A percentile compares a stretch with the other conserved stretches of the same genome.
phyloP scores from a whole-genome alignment of 2,888 invertebrate genomes.

The Strigamia maritima region DNA sequence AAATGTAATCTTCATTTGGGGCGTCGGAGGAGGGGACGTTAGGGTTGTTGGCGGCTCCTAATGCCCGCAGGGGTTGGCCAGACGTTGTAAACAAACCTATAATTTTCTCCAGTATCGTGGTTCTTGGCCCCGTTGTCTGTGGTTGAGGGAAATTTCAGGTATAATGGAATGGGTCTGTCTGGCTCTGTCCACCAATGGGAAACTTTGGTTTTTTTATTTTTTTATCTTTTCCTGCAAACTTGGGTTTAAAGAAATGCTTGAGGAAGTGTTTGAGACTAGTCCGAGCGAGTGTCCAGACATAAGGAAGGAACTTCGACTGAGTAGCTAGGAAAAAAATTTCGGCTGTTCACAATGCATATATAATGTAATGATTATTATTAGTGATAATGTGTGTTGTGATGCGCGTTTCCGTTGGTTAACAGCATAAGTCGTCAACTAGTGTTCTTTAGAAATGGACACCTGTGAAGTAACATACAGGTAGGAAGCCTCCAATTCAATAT shows the following conservation, averaged over 20 bases:
- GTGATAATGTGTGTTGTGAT: background rate
- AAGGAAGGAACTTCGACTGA: slow-evolving; percentile 26
- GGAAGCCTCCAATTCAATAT: background rate
- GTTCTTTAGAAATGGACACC: background rate
- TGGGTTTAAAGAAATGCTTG: slow-evolving; percentile 6
- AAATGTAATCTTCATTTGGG: slow-evolving; percentile 17
- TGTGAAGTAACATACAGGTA: background rate
- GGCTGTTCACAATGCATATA: background rate
- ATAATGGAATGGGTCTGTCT: slow-evolving; percentile 27
- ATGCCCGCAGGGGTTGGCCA: slow-evolving; percentile 29
- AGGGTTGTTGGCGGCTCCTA: slow-evolving; percentile 27
- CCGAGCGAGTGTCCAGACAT: slow-evolving; percentile 11
- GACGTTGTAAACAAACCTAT: slow-evolving; percentile 29
- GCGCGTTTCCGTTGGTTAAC: slow-evolving; percentile 18
- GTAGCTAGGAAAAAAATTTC: background rate
- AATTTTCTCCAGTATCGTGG: slow-evolving; percentile 6
- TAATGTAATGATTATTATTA: slow-evolving; percentile 24
- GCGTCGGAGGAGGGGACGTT: slow-evolving; percentile 13
- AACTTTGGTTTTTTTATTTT: background rate
- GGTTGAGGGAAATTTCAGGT: slow-evolving; percentile 27
- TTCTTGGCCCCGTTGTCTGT: slow-evolving; percentile 27
- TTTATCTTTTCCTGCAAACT: background rate
- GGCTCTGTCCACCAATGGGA: background rate
- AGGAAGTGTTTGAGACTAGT: slow-evolving; percentile 9
- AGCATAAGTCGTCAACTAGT: background rate